These are phyloP conservation scores for Holocentrus rufus DNA, from an alignment of 2,797 vertebrate species.

Conservation along the genomic window DNA sequence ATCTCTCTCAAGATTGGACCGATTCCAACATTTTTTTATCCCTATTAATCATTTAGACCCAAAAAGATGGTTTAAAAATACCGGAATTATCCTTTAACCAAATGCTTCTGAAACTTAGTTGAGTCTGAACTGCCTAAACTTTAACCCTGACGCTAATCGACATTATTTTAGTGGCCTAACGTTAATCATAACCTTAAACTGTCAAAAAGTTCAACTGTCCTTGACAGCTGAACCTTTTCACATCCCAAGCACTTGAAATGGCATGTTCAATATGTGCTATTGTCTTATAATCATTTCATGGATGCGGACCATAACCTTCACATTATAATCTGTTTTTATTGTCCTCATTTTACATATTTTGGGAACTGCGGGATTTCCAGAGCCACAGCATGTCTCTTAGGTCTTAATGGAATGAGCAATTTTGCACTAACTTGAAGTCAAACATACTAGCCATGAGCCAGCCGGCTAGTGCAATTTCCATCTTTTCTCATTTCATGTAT, in stretches of 20 bases:
- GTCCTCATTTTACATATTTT: conserved; percentile 13
- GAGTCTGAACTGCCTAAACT: no score
- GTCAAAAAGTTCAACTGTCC: no score
- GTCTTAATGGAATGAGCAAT: conserved; percentile 1
- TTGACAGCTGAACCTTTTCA: conserved; percentile 19
- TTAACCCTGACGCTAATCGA: background rate
- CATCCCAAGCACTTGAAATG: no score
- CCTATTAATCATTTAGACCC: no score
- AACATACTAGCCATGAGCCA: conserved; percentile 5
- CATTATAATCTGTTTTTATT: background rate
- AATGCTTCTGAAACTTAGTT: no score
- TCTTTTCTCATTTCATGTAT: conserved; percentile 48
- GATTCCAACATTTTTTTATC: no score
- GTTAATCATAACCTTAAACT: conserved; percentile 10
- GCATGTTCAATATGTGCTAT: background rate
- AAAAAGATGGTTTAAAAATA: no score
- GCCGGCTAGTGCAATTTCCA: conserved; percentile 33
- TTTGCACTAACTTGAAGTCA: conserved; percentile 41
- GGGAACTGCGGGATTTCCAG: conserved; percentile 12
- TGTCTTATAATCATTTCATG: conserved; percentile 2
- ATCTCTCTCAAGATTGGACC: no score
- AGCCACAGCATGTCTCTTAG: conserved; percentile 26
- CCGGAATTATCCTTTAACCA: no score
- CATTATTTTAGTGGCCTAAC: no score
- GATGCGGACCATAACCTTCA: background rate